Base-by-base conservation (phyloP, 2,797 vertebrate species). In the Hirundo rustica region DNA sequence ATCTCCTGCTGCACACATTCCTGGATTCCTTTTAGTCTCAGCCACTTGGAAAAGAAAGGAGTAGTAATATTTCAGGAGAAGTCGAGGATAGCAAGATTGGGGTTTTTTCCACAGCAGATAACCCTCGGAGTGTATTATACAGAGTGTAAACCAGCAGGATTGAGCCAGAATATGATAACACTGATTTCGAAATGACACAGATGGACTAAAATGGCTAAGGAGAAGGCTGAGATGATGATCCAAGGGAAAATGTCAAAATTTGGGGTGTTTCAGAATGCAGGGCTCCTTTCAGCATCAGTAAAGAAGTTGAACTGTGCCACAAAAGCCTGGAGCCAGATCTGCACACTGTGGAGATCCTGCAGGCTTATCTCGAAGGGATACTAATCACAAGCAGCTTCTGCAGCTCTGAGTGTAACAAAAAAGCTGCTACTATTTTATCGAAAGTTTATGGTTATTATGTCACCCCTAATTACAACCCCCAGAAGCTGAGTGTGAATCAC, bases 391-490 rank as follows among this genome's bases (percentile, higher is more conserved):
- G 79, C 92, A 95, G 91, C 89, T 94, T 88, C 93, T 94, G 57
- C 38, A 92, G 76, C 78, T 92, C 57, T 42, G 45, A 85, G 62
- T 10, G 11, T 51, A 96, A 91, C 71, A 94, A 86, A 93, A 95
- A 84, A 36, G 84, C 89, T 90, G 93, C 94, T 96, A 94, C 92
- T 92, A 73, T 88, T 92, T 92, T 91, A 96, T 32, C 53, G 27
- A 70, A 96, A 94, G 93, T 95, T 94, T 96, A 95, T 95, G 90
- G 92, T 96, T 88, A 96, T 97, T 97, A 97, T 93, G 80, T 97
- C 97, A 97, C 95, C 95, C 95, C 87, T 95, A 95, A 95, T 96
- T 96, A 96, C 92, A 96, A 89, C 89, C 95, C 88, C 92, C 95
- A 96, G 96, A 96, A 97, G 92, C 90, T 94, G 85, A 90, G 93